Conservation (phyloP, 2,888 invertebrate species). For the Apantesis nais region DNA sequence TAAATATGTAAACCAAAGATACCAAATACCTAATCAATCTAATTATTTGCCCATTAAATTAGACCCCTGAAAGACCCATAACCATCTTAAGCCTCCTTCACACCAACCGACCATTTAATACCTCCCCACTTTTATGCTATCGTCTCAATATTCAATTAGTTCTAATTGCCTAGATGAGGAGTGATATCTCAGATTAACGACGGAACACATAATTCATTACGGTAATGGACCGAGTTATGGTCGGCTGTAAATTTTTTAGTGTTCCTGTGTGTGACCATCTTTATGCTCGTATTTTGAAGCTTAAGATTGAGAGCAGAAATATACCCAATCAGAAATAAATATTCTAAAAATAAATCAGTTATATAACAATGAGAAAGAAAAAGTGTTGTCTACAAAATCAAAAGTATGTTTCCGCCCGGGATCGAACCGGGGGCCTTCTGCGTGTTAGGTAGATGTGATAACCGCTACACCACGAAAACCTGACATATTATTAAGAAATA, state of each 20-base stretch:
- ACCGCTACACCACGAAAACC: constrained; percentile 95
- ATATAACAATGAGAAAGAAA: constrained; percentile 25
- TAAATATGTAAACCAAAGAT: neutral
- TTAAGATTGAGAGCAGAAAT: neutral
- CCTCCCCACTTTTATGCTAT: constrained; percentile 71
- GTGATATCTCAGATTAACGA: constrained; percentile 70
- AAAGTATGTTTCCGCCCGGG: constrained; percentile 91
- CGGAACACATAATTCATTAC: constrained; percentile 77
- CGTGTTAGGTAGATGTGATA: constrained; percentile 97
- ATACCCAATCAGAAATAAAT: neutral
- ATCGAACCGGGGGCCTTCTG: constrained; percentile 96
- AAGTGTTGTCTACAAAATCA: neutral
- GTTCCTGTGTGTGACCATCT: constrained; percentile 49
- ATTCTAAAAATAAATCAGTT: neutral
- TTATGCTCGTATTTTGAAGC: constrained; percentile 31
- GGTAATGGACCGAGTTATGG: constrained; percentile 76
- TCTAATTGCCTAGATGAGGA: constrained; percentile 74
- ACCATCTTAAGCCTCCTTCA: constrained; percentile 40
- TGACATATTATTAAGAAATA: neutral
- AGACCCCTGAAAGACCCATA: constrained; percentile 40
- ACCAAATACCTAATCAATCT: constrained; percentile 8
- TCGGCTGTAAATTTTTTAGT: constrained; percentile 68
- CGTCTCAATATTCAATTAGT: constrained; percentile 81
- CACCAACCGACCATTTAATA: constrained; percentile 46
- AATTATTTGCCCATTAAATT: constrained; percentile 51